A percentile compares a stretch with the other conserved stretches of the same genome.
Evolutionary conservation across 2,113 vertebrate species (phyloP).

Genomic region (Archocentrus centrarchus): DNA sequence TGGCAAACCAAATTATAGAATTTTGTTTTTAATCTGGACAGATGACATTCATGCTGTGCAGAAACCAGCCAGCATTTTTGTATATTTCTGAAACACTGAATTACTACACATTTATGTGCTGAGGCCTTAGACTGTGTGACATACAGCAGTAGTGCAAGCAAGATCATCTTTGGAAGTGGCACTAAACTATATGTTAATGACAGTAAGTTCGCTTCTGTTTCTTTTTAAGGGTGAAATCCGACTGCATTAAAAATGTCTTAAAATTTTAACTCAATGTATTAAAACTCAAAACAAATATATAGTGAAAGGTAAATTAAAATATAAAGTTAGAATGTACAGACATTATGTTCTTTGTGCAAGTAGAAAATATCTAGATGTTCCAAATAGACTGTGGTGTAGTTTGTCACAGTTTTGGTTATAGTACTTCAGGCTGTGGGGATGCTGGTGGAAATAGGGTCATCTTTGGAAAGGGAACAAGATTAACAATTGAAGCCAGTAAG

Average conservation of each 20-base stretch:
- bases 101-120: not conserved
- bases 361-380: not conserved
- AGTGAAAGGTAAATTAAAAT: not conserved
- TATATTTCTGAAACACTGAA: too few relatives aligned
- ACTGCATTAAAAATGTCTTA: not conserved
- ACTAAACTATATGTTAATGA: accelerated
- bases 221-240: not conserved
- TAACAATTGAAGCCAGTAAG: not conserved
- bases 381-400: not conserved
- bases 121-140: not conserved
- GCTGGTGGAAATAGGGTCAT: not conserved
- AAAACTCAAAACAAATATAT: not conserved
- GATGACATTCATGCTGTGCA: too few relatives aligned
- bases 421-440: not conserved
- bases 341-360: accelerated
- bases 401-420: not conserved
- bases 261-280: not conserved
- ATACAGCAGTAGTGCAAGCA: accelerated
- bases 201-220: not conserved
- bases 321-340: not conserved
- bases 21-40: too few relatives aligned
- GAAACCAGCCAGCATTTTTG: too few relatives aligned
- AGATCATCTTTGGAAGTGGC: not conserved
- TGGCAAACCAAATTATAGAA: too few relatives aligned
- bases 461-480: not conserved